These are phyloP conservation scores for Nomada ruficornis DNA, from an alignment of 2,888 invertebrate species.

Conservation along the genomic window DNA sequence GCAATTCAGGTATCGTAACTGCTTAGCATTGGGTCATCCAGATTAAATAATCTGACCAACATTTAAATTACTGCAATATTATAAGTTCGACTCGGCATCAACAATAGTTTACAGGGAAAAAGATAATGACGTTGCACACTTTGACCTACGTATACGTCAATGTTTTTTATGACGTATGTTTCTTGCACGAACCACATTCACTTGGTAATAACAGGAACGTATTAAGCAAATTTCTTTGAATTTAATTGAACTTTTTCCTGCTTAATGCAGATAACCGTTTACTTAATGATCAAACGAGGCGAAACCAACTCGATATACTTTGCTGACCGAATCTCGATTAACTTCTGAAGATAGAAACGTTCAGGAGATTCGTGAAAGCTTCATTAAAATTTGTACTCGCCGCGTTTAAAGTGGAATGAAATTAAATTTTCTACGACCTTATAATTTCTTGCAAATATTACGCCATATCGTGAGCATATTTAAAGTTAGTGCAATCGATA, in stretches of 20 bases:
- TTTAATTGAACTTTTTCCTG: constrained; percentile 32
- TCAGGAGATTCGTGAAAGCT: too few relatives aligned
- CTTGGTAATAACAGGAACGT: neutral
- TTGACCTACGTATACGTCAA: neutral
- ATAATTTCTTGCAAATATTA: too few relatives aligned
- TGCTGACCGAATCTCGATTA: constrained; percentile 27
- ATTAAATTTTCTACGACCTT: too few relatives aligned
- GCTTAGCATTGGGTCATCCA: neutral
- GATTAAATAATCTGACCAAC: neutral
- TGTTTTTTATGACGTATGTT: neutral
- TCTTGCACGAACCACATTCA: constrained; percentile 35
- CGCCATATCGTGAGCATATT: too few relatives aligned
- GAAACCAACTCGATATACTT: constrained; percentile 16
- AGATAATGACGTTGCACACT: neutral
- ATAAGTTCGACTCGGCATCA: neutral
- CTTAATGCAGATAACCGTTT: constrained; percentile 15
- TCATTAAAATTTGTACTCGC: too few relatives aligned
- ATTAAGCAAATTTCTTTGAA: constrained; percentile 25
- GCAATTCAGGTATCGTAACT: neutral
- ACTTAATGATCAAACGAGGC: constrained; percentile 25
- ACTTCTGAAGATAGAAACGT: constrained; percentile 21
- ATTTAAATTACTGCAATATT: neutral
- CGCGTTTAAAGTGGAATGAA: too few relatives aligned
- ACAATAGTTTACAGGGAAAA: neutral
- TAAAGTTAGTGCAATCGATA: too few relatives aligned